These are phyloP conservation scores for Lucilia cuprina DNA, from an alignment of 1,140 invertebrate genomes.

Conservation along the genomic window DNA sequence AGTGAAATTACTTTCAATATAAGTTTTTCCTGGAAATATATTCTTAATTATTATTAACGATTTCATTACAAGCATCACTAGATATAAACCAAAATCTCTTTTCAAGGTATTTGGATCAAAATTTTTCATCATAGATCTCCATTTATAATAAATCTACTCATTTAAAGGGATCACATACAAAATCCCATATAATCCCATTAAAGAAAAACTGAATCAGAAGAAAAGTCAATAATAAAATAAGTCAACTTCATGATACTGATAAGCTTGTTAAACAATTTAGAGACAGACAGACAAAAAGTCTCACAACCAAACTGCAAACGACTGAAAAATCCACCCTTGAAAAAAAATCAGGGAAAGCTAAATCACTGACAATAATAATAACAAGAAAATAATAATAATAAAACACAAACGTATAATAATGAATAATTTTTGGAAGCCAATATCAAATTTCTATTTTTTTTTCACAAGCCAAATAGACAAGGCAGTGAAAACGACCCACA, in stretches of 20 bases:
- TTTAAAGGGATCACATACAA: neutral
- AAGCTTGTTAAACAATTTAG: slow-evolving; percentile 15
- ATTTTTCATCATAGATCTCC: neutral
- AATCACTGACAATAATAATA: neutral
- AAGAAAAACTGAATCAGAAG: neutral
- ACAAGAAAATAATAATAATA: neutral
- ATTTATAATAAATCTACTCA: neutral
- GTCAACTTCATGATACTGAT: neutral
- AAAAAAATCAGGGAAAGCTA: neutral
- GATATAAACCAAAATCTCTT: neutral
- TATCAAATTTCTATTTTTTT: neutral
- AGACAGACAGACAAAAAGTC: neutral
- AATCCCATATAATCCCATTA: neutral
- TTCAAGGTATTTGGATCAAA: neutral
- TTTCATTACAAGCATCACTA: neutral
- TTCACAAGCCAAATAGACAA: neutral
- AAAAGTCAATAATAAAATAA: neutral
- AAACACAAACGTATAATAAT: neutral
- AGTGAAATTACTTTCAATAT: no score
- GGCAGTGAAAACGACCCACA: neutral
- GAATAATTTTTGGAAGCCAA: neutral
- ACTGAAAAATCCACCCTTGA: neutral
- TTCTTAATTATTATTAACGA: no score
- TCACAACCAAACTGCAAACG: neutral
- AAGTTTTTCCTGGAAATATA: no score